A percentile compares a stretch with the other conserved stretches of the same genome.
These are phyloP conservation scores for Periophthalmodon schlosseri DNA, from an alignment of 2,113 vertebrate species.

Conservation along the genomic window DNA sequence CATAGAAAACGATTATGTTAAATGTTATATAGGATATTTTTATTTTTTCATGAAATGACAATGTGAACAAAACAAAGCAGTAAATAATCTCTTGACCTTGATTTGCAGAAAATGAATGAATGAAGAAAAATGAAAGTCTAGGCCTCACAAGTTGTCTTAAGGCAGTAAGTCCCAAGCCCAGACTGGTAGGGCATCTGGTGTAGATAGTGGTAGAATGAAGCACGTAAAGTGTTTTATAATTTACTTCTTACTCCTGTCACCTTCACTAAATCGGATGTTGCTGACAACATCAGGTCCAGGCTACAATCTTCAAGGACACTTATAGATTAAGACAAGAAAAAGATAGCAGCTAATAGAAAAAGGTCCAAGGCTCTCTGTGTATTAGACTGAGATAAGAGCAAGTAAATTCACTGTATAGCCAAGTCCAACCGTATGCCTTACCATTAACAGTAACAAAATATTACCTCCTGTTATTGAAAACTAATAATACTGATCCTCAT, in stretches of 20 bases:
- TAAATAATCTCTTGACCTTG: no score
- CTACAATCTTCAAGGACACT: conserved; percentile 2
- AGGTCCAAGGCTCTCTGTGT: background rate
- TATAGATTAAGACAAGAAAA: conserved; percentile 1
- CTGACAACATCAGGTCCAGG: conserved; percentile 2
- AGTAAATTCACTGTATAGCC: background rate
- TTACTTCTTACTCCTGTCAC: background rate
- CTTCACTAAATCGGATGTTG: background rate
- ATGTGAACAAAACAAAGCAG: no score
- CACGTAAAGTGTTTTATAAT: background rate
- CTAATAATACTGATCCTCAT: background rate
- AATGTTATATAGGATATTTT: no score
- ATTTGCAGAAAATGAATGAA: no score
- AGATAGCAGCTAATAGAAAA: conserved; percentile 1
- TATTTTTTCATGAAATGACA: no score
- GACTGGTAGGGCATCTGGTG: background rate
- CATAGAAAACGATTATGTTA: no score
- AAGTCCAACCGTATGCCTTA: background rate
- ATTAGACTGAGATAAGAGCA: background rate
- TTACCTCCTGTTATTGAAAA: background rate
- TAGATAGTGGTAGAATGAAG: background rate
- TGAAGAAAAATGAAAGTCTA: background rate
- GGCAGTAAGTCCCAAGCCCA: background rate
- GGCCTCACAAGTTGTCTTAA: background rate
- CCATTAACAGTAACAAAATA: background rate